Evolutionary conservation across 2,797 vertebrate species (phyloP).

Genomic region (Xerus rutilus): DNA sequence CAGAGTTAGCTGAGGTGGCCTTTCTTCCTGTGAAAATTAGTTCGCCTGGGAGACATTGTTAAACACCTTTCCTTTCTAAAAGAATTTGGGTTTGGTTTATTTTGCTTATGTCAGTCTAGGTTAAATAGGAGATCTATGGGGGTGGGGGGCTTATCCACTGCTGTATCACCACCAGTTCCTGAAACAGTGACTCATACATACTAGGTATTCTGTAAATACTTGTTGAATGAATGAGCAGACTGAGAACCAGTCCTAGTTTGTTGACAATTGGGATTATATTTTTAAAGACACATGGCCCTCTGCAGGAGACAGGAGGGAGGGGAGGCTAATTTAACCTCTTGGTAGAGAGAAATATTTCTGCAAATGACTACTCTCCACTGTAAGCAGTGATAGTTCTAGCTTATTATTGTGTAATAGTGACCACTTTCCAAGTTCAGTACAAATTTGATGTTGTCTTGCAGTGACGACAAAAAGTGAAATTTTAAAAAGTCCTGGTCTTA

Average conservation of each 20-base stretch:
- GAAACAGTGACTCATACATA: rapidly evolving
- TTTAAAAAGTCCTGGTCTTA: constrained; percentile 39
- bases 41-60: neutral
- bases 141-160: neutral
- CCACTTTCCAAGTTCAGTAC: neutral
- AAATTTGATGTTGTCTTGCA: neutral
- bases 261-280: constrained; percentile 4
- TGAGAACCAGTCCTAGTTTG: neutral
- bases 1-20: neutral
- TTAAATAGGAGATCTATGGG: neutral
- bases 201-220: neutral
- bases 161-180: neutral
- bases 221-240: neutral
- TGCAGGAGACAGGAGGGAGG: neutral
- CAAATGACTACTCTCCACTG: neutral
- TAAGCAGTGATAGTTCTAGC: neutral
- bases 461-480: neutral
- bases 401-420: neutral
- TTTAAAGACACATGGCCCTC: neutral
- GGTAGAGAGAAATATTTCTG: neutral
- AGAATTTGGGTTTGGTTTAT: neutral
- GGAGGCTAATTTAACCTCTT: neutral
- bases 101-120: neutral
- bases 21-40: neutral
- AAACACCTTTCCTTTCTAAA: neutral